Conservation (phyloP, 2,888 invertebrate genomes). For the Megalurothrips usitatus region DNA sequence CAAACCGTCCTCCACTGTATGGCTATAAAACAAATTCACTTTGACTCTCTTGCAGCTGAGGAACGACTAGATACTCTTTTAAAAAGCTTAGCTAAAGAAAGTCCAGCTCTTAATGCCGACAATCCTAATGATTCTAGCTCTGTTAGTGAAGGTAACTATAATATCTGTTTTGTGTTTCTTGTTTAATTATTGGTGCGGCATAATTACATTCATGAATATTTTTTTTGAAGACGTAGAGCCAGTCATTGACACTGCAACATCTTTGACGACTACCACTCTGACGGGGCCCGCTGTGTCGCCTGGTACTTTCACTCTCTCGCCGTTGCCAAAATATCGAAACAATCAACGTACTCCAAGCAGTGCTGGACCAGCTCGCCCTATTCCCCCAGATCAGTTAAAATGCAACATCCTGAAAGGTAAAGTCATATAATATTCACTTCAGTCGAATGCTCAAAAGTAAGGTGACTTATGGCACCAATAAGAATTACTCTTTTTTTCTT, state of each 20-base stretch:
- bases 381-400: constrained; percentile 87
- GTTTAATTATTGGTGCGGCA: constrained; percentile 46
- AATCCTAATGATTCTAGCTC: constrained; percentile 29
- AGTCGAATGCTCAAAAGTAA: no score
- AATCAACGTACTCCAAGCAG: constrained; percentile 54
- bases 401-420: constrained; percentile 89
- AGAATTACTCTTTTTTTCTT: constrained; percentile 38
- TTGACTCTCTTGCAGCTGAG: constrained; percentile 48
- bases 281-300: not conserved
- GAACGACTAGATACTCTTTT: constrained; percentile 67
- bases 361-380: constrained; percentile 51
- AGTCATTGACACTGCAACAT: constrained; percentile 7
- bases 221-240: constrained; percentile 8
- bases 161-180: constrained; percentile 41
- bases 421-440: not conserved
- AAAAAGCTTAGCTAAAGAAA: constrained; percentile 68
- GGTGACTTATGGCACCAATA: constrained; percentile 29
- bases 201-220: not conserved
- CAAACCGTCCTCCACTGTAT: not conserved
- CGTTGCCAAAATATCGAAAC: constrained; percentile 65
- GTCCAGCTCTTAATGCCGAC: constrained; percentile 53
- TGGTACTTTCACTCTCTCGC: constrained; percentile 14
- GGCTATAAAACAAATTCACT: constrained; percentile 28
- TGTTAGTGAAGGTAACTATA: not conserved
- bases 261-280: not conserved